Percentiles rank a stretch among this genome's conserved stretches.
Conservation (phyloP, 2,888 invertebrate species). For the Limenitis camilla region DNA sequence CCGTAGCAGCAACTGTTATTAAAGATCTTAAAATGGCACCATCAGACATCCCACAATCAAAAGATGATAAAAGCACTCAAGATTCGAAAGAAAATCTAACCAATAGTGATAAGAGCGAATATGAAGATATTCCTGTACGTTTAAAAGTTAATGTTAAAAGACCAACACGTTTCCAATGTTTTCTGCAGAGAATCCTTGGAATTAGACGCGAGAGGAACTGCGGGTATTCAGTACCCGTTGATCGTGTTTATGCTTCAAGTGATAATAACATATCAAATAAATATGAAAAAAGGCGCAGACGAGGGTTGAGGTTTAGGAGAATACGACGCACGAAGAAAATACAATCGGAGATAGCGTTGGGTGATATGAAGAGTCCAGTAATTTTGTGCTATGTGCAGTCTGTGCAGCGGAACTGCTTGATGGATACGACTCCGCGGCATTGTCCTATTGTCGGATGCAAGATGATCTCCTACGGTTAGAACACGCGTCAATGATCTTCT, state of each 20-base stretch:
- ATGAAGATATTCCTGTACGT: slow-evolving; percentile 28
- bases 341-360: slow-evolving; percentile 45
- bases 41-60: neutral
- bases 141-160: slow-evolving; percentile 38
- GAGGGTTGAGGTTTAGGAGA: slow-evolving; percentile 41
- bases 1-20: slow-evolving; percentile 38
- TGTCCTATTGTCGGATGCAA: slow-evolving; percentile 56
- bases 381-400: slow-evolving; percentile 54
- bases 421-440: slow-evolving; percentile 52
- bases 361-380: slow-evolving; percentile 38
- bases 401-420: slow-evolving; percentile 48
- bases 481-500: neutral
- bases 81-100: slow-evolving; percentile 33
- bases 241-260: slow-evolving; percentile 36
- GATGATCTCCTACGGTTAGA: slow-evolving; percentile 53
- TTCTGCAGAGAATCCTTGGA: slow-evolving; percentile 53
- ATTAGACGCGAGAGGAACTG: slow-evolving; percentile 36
- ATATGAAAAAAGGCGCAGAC: slow-evolving; percentile 34
- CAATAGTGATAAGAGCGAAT: slow-evolving; percentile 24
- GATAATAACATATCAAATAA: slow-evolving; percentile 46
- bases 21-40: slow-evolving; percentile 37
- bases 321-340: slow-evolving; percentile 44
- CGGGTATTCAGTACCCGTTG: slow-evolving; percentile 31
- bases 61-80: slow-evolving; percentile 31
- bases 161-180: slow-evolving; percentile 51